These are phyloP conservation scores for Nephila pilipes DNA, from an alignment of 1,140 invertebrate genomes.

Conservation along the genomic window DNA sequence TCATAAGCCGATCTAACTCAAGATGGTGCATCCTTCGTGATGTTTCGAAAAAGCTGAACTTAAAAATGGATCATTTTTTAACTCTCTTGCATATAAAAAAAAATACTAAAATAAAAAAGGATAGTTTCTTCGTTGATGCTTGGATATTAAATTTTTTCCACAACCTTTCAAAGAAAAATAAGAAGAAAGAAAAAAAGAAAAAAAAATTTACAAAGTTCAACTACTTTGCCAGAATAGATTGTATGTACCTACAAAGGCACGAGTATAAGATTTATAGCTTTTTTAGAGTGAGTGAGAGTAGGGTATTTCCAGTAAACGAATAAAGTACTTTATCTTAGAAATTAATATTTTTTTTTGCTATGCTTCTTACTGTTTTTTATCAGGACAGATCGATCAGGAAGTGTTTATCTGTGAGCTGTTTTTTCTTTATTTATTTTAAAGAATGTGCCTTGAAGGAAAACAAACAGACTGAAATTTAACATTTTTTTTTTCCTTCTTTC, in stretches of 20 bases:
- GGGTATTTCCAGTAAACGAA: slow-evolving; percentile 17
- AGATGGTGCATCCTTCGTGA: neutral
- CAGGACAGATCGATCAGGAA: neutral
- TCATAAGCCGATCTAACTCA: neutral
- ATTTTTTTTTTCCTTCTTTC: neutral
- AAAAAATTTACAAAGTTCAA: neutral
- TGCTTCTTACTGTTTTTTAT: neutral
- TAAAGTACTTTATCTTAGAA: slow-evolving; percentile 46
- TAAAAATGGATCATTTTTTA: slow-evolving; percentile 39
- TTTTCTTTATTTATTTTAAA: slow-evolving; percentile 18
- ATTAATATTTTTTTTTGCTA: slow-evolving; percentile 23
- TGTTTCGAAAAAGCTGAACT: neutral
- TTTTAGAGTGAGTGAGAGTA: neutral
- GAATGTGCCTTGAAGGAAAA: neutral
- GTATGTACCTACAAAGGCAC: neutral
- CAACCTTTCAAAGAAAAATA: neutral
- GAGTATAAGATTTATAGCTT: slow-evolving; percentile 27
- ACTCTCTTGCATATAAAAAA: neutral
- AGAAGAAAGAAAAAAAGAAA: neutral
- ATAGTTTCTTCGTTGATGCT: neutral
- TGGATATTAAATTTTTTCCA: slow-evolving; percentile 5
- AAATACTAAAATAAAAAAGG: neutral
- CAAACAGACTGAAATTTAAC: neutral
- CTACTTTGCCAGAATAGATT: slow-evolving; percentile 5
- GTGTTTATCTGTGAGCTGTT: slow-evolving; percentile 31